Percentiles rank a stretch among this genome's conserved stretches.
These are phyloP conservation scores for Perizoma affinitatum DNA, from an alignment of 2,888 invertebrate species.

Conservation along the genomic window DNA sequence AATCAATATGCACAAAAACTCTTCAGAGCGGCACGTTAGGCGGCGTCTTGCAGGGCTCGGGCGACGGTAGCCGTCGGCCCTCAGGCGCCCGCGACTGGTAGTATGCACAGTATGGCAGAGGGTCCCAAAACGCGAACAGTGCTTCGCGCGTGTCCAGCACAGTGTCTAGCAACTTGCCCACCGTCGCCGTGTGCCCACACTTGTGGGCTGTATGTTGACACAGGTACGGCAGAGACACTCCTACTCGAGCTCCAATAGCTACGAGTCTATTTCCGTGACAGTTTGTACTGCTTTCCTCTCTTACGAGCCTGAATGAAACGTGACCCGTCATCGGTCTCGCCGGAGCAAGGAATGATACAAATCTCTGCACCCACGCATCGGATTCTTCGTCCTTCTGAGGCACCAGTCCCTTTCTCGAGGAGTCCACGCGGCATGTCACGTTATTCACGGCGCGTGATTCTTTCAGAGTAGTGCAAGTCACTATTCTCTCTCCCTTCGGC, in stretches of 20 bases:
- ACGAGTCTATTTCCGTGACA: constrained; percentile 68
- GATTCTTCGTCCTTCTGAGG: constrained; percentile 88
- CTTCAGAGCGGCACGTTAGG: constrained; percentile 77
- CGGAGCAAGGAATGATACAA: constrained; percentile 86
- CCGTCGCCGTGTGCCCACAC: constrained; percentile 85
- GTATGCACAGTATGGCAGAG: constrained; percentile 93
- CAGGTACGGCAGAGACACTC: constrained; percentile 91
- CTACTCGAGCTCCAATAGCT: constrained; percentile 88
- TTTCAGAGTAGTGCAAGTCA: constrained; percentile 93
- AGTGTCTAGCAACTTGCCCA: constrained; percentile 86
- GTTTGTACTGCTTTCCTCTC: constrained; percentile 81
- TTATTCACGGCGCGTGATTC: constrained; percentile 91
- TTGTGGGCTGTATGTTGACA: constrained; percentile 87
- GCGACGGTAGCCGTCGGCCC: constrained; percentile 72
- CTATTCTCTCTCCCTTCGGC: constrained; percentile 89
- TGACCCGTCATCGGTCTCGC: constrained; percentile 90
- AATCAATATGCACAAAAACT: constrained; percentile 40
- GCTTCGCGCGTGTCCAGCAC: constrained; percentile 92
- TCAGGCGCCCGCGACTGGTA: constrained; percentile 91
- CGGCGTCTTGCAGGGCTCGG: constrained; percentile 83
- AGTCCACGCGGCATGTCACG: constrained; percentile 90
- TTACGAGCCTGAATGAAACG: constrained; percentile 90
- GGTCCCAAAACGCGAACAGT: constrained; percentile 93
- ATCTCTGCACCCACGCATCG: constrained; percentile 88
- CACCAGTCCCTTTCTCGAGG: constrained; percentile 86